Conservation (phyloP, 2,888 invertebrate species). For the Malthinus seriepunctatus region DNA sequence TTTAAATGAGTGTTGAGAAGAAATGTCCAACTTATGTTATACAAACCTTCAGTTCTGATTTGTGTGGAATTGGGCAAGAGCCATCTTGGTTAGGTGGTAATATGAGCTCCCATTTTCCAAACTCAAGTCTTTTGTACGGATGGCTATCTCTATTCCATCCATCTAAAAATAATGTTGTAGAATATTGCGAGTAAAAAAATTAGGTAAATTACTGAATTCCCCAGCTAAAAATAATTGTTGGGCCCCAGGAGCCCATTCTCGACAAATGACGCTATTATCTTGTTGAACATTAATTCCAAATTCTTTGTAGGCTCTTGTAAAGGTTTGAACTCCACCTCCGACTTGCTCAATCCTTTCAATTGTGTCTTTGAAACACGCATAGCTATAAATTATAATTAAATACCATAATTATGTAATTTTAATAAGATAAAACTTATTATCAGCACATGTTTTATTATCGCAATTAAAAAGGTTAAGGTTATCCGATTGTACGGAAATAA, state of each 20-base stretch:
- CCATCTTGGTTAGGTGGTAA: conserved; percentile 86
- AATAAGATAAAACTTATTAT: too few relatives aligned
- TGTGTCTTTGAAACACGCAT: conserved; percentile 79
- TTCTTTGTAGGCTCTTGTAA: conserved; percentile 83
- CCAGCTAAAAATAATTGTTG: conserved; percentile 86
- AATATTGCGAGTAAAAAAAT: too few relatives aligned
- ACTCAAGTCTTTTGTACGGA: conserved; percentile 82
- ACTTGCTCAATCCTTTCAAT: conserved; percentile 74
- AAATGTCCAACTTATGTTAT: too few relatives aligned
- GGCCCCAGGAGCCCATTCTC: conserved; percentile 98
- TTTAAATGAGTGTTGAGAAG: too few relatives aligned
- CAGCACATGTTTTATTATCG: not conserved
- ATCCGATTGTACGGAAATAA: not conserved
- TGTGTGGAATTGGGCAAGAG: conserved; percentile 78
- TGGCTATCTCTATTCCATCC: conserved; percentile 86
- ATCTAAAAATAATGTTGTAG: conserved; percentile 62
- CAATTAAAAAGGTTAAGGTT: not conserved
- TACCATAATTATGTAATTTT: conserved; percentile 32
- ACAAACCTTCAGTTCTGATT: conserved; percentile 80
- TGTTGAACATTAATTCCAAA: conserved; percentile 85
- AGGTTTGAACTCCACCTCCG: conserved; percentile 82
- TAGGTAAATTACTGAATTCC: conserved; percentile 84
- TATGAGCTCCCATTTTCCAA: conserved; percentile 92
- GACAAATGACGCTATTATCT: conserved; percentile 85
- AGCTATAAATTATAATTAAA: conserved; percentile 58